A percentile compares a stretch with the other conserved stretches of the same genome.
phyloP scores from a whole-genome alignment of 2,113 vertebrate species.

The Gadus macrocephalus region DNA sequence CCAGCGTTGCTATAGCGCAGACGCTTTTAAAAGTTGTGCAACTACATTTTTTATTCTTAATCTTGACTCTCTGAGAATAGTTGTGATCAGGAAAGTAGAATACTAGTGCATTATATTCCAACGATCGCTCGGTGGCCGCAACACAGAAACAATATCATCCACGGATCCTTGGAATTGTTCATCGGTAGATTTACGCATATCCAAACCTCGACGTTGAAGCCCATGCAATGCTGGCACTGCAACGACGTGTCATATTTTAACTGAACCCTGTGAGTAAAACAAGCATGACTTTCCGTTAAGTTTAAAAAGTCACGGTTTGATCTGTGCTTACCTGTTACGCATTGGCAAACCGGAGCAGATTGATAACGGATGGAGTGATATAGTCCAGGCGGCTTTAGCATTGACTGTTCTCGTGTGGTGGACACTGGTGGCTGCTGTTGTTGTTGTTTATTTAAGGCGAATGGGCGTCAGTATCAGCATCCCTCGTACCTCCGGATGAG shows the following conservation, averaged over 20 bases:
- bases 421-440: constrained; percentile 17
- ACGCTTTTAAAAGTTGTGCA: too few species aligned
- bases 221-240: too few species aligned
- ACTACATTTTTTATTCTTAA: too few species aligned
- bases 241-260: background rate
- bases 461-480: constrained; percentile 7
- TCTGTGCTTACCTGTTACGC: constrained; percentile 63
- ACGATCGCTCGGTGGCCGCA: too few species aligned
- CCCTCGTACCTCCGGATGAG: constrained; percentile 31
- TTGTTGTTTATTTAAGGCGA: constrained; percentile 3
- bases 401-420: constrained; percentile 34
- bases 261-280: background rate
- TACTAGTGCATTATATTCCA: too few species aligned
- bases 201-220: too few species aligned
- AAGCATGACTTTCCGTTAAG: background rate
- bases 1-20: too few species aligned
- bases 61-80: too few species aligned
- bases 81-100: too few species aligned
- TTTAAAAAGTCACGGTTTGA: background rate
- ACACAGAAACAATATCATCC: too few species aligned
- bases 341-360: constrained; percentile 38
- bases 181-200: too few species aligned
- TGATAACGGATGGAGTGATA: constrained; percentile 26
- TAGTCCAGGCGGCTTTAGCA: constrained; percentile 50
- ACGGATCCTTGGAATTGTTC: too few species aligned